Percentiles rank a stretch among this genome's conserved stretches.
phyloP scores from a whole-genome alignment of 2,888 invertebrate genomes.

The Gnatocerus cornutus region DNA sequence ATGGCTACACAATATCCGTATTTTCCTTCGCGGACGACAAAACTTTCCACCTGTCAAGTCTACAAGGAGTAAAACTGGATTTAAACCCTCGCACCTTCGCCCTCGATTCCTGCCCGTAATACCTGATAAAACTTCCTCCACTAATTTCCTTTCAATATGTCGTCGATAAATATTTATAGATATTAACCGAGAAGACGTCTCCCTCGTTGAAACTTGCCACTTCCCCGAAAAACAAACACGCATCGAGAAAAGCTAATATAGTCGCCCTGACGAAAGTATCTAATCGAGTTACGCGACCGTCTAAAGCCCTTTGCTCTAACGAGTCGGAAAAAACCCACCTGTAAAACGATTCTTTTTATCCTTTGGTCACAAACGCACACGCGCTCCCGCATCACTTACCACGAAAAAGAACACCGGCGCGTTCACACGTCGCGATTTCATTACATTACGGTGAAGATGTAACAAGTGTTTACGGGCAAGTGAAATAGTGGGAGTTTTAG shows the following conservation, averaged over 20 bases:
- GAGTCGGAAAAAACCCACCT: slow-evolving; percentile 12
- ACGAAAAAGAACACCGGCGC: slow-evolving; percentile 8
- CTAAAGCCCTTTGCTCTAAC: slow-evolving; percentile 1
- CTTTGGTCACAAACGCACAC: slow-evolving; percentile 8
- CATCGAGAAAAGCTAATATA: slow-evolving; percentile 1
- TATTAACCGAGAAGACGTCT: neutral
- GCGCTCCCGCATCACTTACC: neutral
- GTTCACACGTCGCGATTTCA: slow-evolving; percentile 25
- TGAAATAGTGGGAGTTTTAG: slow-evolving; percentile 28
- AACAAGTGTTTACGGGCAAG: slow-evolving; percentile 27
- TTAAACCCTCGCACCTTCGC: no score
- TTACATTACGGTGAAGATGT: slow-evolving; percentile 22
- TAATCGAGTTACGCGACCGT: slow-evolving; percentile 13
- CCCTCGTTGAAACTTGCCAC: neutral
- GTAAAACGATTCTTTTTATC: neutral
- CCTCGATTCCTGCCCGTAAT: no score
- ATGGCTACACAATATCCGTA: slow-evolving; percentile 22
- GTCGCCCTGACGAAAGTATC: neutral
- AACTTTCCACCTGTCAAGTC: no score
- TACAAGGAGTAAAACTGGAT: no score
- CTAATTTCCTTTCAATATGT: no score
- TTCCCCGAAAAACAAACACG: neutral
- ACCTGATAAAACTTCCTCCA: no score
- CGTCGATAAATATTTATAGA: neutral
- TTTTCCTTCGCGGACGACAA: neutral